phyloP scores from a whole-genome alignment of 2,888 invertebrate species.

The Sympetrum striolatum region DNA sequence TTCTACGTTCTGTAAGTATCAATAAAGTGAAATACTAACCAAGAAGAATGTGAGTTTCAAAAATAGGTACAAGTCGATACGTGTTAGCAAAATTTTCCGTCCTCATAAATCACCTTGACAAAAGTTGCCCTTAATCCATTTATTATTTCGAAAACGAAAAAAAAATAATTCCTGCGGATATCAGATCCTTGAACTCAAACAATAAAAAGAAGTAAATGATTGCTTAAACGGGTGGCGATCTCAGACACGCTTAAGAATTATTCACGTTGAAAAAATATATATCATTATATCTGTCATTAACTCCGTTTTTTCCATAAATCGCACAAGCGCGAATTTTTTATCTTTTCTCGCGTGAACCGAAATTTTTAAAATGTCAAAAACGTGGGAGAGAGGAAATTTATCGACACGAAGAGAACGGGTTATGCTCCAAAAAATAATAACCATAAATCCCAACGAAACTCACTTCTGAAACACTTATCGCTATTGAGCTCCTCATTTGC shows the following conservation, averaged over 20 bases:
- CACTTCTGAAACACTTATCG: slow-evolving; percentile 20
- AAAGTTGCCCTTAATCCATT: neutral
- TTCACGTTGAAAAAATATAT: slow-evolving; percentile 15
- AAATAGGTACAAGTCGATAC: too few species aligned
- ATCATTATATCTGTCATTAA: slow-evolving; percentile 28
- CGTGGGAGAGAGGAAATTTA: neutral
- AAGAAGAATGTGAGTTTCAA: too few species aligned
- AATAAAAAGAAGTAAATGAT: neutral
- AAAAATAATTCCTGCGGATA: neutral
- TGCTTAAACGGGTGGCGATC: neutral
- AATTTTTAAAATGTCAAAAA: neutral
- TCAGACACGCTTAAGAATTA: slow-evolving; percentile 21
- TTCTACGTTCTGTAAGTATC: too few species aligned
- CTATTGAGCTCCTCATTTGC: slow-evolving; percentile 33
- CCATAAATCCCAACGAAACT: slow-evolving; percentile 22
- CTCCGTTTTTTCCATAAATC: slow-evolving; percentile 4
- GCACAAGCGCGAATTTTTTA: slow-evolving; percentile 24
- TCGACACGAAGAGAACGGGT: slow-evolving; percentile 8
- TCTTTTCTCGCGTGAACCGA: slow-evolving; percentile 18
- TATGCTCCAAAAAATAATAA: slow-evolving; percentile 3
- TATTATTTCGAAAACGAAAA: neutral
- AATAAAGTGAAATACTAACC: too few species aligned
- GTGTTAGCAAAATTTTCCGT: too few species aligned
- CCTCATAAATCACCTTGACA: too few species aligned
- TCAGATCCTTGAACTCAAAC: neutral